Evolutionary conservation across 1,140 invertebrate species (phyloP), one percentile per base, ranked within the genome.

Genomic region (Acyrthosiphon pisum): DNA sequence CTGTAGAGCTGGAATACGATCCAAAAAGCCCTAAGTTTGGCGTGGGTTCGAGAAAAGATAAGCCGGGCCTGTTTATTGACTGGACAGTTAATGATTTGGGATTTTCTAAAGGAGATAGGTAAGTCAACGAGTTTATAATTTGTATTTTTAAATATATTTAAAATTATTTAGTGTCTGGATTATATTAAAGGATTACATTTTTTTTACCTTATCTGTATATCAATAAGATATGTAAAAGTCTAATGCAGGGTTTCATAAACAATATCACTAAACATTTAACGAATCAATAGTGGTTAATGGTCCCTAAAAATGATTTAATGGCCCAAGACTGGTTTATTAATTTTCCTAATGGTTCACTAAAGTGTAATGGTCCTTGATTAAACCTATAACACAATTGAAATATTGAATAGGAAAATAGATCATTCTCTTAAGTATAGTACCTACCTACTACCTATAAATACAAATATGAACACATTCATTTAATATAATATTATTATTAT

Each of bases 21-120:
- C 96, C 96, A 9, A 96, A 97, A 94, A 96, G 96, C 95, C 96
- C 96, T 50, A 96, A 95, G 94, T 97, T 96, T 95, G 97, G 95
- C 46, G 96, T 95, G 94, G 96, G 96, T 4, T 95, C 96, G 26
- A 96, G 96, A 83, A 96, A 97, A 23, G 96, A 96, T 91, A 94
- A 95, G 8, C 95, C 96, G 3, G 97, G 97, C 0, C 95, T 97
- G 0, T 97, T 96, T 94, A 96, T 98, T 8, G 97, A 97, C 94
- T 98, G 97, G 97, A 97, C 97, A 1, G 95, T 97, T 2, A 97
- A 98, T 93, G 96, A 97, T 94, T 96, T 97, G 44, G 97, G 96
- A 46, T 95, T 98, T 56, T 96, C 96, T 93, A 97, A 97, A 95
- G 97, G 97, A n/a, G 97, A 98, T 95, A 97, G 97, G 97, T 97